Evolutionary conservation across 2,113 vertebrate species (phyloP), one percentile per base, ranked within the genome.

Genomic region (Menura novaehollandiae): DNA sequence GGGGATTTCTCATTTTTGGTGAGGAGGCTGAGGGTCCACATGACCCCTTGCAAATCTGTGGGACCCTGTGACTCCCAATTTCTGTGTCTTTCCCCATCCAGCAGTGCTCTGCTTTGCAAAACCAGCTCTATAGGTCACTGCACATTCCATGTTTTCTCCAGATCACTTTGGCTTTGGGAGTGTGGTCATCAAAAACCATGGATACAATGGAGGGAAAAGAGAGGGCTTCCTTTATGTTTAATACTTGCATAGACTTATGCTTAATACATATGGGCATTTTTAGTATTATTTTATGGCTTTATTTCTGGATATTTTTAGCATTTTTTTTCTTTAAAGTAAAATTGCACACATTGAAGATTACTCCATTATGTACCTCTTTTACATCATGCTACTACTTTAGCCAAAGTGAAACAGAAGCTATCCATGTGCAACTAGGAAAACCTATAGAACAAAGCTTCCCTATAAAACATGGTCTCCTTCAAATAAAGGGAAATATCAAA

Each of bases 11-110:
- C 68, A 14, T 27, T 52, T 41, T 56, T 12, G 3, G 7, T 17
- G 47, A 28, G 69, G 72, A 81, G 30, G 14, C 6, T 49, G 46
- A 58, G 22, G 32, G 30, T 55, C n/a, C 58, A 51, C 59, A 72
- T 0, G 1, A 27, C 7, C 4, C 62, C n/a, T 39, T 24, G 9
- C 12, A 51, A 39, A 64, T 4, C 27, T 16, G 3, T 2, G 27
- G 35, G 18, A 15, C 11, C 3, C 47, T 21, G 24, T 24, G 63
- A 43, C 15, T 66, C 55, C 49, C n/a, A 6, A 2, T 28, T 4
- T 33, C 8, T 32, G 11, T 24, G 30, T 47, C 13, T 32, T 67
- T 75, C 28, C 32, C 27, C 68, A 21, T 4, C 20, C 53, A 37
- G 4, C 0, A 37, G 19, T 4, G 14, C 52, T n/a, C 33, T 73